phyloP scores from a whole-genome alignment of 2,113 vertebrate species.

The Patagioenas fasciata region DNA sequence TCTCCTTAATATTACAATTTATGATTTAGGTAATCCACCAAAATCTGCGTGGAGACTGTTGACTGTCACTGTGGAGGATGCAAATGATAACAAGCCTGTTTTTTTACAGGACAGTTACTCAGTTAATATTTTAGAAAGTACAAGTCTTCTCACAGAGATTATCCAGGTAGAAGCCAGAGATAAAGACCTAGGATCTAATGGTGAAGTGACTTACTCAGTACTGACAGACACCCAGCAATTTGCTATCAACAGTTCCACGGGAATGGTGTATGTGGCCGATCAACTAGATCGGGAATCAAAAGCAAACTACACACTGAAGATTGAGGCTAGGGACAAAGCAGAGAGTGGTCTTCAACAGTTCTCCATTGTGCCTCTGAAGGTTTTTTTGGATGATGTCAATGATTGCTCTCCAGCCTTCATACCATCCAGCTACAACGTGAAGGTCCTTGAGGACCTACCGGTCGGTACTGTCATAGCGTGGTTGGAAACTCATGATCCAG shows the following conservation, averaged over 20 bases:
- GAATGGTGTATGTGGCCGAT: slow-evolving; percentile 89
- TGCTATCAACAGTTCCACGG: slow-evolving; percentile 89
- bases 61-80: slow-evolving; percentile 87
- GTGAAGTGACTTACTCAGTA: slow-evolving; percentile 87
- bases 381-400: slow-evolving; percentile 91
- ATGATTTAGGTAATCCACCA: slow-evolving; percentile 92
- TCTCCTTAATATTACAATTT: slow-evolving; percentile 92
- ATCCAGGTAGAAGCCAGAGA: slow-evolving; percentile 95
- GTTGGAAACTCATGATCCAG: slow-evolving; percentile 94
- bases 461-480: slow-evolving; percentile 93
- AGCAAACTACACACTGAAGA: slow-evolving; percentile 87
- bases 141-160: slow-evolving; percentile 87
- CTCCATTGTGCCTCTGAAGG: slow-evolving; percentile 83
- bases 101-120: slow-evolving; percentile 90
- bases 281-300: slow-evolving; percentile 89
- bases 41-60: slow-evolving; percentile 89
- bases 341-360: slow-evolving; percentile 83
- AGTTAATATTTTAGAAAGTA: slow-evolving; percentile 90
- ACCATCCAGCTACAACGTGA: slow-evolving; percentile 86
- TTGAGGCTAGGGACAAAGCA: slow-evolving; percentile 91
- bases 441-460: slow-evolving; percentile 92
- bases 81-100: slow-evolving; percentile 90
- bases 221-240: slow-evolving; percentile 90
- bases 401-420: slow-evolving; percentile 94
- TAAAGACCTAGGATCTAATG: slow-evolving; percentile 89